Conservation (phyloP, 2,888 invertebrate genomes). For the Ormyrus nitidulus region DNA sequence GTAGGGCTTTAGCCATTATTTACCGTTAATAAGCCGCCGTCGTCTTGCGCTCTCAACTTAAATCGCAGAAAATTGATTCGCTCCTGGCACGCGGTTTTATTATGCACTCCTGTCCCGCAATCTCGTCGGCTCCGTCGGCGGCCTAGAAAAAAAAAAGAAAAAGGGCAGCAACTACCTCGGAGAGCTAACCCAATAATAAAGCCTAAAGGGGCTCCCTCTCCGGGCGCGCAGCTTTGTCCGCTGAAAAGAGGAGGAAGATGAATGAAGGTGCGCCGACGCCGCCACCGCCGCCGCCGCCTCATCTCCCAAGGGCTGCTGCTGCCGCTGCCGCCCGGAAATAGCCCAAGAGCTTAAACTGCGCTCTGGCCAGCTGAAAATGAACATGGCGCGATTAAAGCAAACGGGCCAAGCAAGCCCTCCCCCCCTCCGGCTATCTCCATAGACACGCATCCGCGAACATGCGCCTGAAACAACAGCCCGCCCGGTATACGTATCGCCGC, state of each 20-base stretch:
- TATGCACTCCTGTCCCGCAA: no score
- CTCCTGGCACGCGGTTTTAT: no score
- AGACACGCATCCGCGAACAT: not conserved
- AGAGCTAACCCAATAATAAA: no score
- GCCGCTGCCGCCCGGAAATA: not conserved
- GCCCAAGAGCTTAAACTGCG: conserved; percentile 37
- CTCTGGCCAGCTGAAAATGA: conserved; percentile 26
- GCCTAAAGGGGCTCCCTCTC: no score
- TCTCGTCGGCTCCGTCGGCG: no score
- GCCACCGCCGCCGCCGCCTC: not conserved
- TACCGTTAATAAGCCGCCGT: no score
- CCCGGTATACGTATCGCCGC: not conserved
- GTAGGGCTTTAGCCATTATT: no score
- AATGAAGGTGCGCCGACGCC: conserved; percentile 29
- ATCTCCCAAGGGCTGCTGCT: conserved; percentile 25
- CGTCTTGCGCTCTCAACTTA: no score
- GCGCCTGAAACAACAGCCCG: not conserved
- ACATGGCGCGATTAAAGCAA: conserved; percentile 48
- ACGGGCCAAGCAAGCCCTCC: not conserved
- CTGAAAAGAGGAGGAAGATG: conserved; percentile 27
- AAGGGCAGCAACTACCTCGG: no score
- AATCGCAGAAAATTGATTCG: no score
- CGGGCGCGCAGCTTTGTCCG: no score
- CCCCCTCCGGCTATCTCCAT: not conserved
- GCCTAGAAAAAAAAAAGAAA: not conserved